These are phyloP conservation scores for Stichopus horrens DNA, from an alignment of 53 echinoderm and acorn worm species.

Conservation along the genomic window DNA sequence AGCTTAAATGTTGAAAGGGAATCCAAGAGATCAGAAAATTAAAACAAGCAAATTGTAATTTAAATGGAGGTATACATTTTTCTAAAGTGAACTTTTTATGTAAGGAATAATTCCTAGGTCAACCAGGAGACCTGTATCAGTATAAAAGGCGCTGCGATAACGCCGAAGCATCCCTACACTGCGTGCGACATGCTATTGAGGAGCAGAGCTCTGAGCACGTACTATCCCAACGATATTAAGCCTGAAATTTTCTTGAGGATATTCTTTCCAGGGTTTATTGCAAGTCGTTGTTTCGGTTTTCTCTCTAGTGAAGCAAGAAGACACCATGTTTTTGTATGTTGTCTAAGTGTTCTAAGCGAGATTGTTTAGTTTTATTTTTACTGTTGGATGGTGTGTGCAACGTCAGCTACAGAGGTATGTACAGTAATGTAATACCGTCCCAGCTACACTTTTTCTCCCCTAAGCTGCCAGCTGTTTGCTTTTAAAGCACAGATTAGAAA, in stretches of 20 bases:
- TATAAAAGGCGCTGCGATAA: not conserved
- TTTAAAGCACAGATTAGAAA: not conserved
- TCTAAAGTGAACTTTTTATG: not conserved
- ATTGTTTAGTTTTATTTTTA: not conserved
- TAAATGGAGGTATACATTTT: conserved; percentile 10
- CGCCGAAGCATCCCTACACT: not conserved
- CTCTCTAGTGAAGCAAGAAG: not conserved
- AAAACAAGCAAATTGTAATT: not conserved
- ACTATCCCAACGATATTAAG: not conserved
- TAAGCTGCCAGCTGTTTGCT: not conserved
- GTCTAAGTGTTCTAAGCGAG: not conserved
- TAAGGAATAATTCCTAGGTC: conserved; percentile 5
- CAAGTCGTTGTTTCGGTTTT: not conserved
- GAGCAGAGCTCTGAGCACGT: no score
- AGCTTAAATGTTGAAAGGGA: conserved; percentile 4
- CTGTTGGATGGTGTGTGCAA: not conserved
- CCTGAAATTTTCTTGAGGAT: not conserved
- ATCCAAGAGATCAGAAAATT: not conserved
- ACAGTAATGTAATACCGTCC: not conserved
- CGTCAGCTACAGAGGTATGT: not conserved
- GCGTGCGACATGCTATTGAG: not conserved
- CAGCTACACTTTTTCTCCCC: not conserved
- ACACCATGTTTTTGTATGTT: not conserved
- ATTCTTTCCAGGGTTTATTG: not conserved
- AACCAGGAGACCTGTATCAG: not conserved